phyloP scores from a whole-genome alignment of 2,888 invertebrate species.

The Aphelenchoides bicaudatus region DNA sequence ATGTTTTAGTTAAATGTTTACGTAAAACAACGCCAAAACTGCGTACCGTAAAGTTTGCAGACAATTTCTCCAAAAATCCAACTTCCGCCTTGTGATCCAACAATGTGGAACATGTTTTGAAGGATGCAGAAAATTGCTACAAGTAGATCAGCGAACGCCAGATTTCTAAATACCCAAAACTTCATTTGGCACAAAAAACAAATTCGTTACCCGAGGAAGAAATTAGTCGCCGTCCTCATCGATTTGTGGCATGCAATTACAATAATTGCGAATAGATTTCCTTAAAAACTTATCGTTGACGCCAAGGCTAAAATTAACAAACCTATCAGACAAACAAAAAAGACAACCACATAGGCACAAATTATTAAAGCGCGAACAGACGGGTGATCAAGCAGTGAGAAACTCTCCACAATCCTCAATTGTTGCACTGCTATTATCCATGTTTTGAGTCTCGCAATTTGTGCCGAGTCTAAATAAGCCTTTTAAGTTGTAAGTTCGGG shows the following conservation, averaged over 20 bases:
- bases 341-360: constrained; percentile 42
- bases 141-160: constrained; percentile 83
- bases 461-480: not conserved
- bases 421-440: no score
- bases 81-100: constrained; percentile 64
- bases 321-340: constrained; percentile 45
- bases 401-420: constrained; percentile 31
- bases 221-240: constrained; percentile 82
- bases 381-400: constrained; percentile 42
- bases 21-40: constrained; percentile 79
- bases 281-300: constrained; percentile 65
- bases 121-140: constrained; percentile 88
- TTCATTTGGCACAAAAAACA: not conserved
- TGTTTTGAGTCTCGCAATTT: no score
- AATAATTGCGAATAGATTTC: constrained; percentile 79
- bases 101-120: constrained; percentile 79
- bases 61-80: constrained; percentile 69
- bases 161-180: constrained; percentile 69
- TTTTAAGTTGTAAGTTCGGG: not conserved
- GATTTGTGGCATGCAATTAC: constrained; percentile 78
- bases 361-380: constrained; percentile 40
- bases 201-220: constrained; percentile 66
- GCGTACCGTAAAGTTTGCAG: constrained; percentile 86
- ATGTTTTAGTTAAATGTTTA: constrained; percentile 77
- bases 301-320: constrained; percentile 10